Conservation (phyloP, 1,140 invertebrate species). For the Sinella curviseta region DNA sequence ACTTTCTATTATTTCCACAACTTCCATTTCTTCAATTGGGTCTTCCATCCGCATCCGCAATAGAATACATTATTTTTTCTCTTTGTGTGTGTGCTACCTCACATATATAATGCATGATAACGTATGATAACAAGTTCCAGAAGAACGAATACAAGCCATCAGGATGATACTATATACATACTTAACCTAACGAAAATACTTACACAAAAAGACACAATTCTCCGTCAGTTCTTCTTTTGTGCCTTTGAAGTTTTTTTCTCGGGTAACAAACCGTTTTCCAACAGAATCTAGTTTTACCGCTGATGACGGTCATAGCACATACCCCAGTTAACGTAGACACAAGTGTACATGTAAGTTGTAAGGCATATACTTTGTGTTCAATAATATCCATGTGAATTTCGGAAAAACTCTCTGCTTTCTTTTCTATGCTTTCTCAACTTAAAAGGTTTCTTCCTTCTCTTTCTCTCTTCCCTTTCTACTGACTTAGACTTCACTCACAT, state of each 20-base stretch:
- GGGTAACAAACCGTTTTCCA: not conserved
- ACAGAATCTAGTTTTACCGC: no score
- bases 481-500: not conserved
- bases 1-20: no score
- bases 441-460: constrained; percentile 17
- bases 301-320: no score
- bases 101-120: not conserved
- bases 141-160: not conserved
- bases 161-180: not conserved
- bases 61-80: no score
- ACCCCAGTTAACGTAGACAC: not conserved
- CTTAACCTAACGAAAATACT: not conserved
- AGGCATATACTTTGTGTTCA: not conserved
- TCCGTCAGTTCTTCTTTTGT: not conserved
- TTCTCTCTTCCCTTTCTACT: not conserved
- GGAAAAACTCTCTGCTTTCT: not conserved
- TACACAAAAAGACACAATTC: not conserved
- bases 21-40: no score
- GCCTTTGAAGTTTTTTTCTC: not conserved
- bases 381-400: not conserved
- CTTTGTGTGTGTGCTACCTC: no score
- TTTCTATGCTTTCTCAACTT: not conserved
- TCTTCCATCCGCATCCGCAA: no score
- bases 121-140: not conserved
- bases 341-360: not conserved